phyloP scores from a whole-genome alignment of 1,140 invertebrate species.

The Drosophila lacteicornis region DNA sequence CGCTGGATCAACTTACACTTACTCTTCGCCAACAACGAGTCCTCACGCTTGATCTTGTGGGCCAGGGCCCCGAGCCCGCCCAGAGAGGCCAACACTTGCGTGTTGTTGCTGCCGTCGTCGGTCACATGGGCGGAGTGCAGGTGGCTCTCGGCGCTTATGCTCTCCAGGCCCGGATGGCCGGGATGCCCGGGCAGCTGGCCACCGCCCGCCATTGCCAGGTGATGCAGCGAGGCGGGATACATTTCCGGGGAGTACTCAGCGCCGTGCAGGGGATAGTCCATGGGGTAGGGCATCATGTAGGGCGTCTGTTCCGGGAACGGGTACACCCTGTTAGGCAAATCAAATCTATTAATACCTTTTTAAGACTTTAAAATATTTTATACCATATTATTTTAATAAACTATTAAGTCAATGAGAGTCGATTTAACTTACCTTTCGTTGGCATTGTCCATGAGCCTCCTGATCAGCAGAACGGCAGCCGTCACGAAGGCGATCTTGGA shows the following conservation, averaged over 20 bases:
- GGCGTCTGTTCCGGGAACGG: conserved; percentile 82
- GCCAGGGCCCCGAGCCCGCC: conserved; percentile 63
- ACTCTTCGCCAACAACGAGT: conserved; percentile 79
- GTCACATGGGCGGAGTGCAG: conserved; percentile 71
- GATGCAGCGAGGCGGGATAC: conserved; percentile 61
- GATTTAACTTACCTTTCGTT: conserved; percentile 71
- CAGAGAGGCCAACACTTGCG: conserved; percentile 71
- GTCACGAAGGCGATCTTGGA: conserved; percentile 88
- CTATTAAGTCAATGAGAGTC: not conserved
- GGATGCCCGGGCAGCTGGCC: conserved; percentile 62
- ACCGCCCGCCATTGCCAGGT: conserved; percentile 59
- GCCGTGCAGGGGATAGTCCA: conserved; percentile 77
- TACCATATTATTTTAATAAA: too few species aligned
- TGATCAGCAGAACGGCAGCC: conserved; percentile 86
- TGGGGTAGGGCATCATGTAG: conserved; percentile 83
- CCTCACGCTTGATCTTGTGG: conserved; percentile 83
- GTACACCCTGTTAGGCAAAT: conserved; percentile 68
- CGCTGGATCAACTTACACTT: conserved; percentile 64
- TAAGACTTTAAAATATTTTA: too few species aligned
- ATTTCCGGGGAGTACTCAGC: conserved; percentile 66
- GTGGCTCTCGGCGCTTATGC: conserved; percentile 70
- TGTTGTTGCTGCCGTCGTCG: conserved; percentile 74
- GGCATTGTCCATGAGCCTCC: conserved; percentile 86
- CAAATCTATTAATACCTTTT: too few species aligned
- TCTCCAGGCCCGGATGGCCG: conserved; percentile 74